These are phyloP conservation scores for Poeciliopsis paucimaculata DNA, from an alignment of 2,797 vertebrate species.

Conservation along the genomic window DNA sequence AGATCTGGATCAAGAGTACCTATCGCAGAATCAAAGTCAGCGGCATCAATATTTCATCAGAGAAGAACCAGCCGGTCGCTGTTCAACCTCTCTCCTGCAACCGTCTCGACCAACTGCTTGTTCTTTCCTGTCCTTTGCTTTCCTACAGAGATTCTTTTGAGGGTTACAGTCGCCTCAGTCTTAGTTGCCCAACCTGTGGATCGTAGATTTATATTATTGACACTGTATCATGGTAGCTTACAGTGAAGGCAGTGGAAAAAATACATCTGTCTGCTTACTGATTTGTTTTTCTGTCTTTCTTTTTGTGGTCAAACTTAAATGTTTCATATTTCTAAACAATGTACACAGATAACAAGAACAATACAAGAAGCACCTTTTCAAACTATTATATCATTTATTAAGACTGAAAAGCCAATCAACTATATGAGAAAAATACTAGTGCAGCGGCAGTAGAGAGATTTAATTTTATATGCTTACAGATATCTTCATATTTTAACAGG, in stretches of 20 bases:
- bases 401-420: neutral
- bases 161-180: neutral
- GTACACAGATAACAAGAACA: neutral
- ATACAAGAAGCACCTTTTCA: neutral
- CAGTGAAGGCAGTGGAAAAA: neutral
- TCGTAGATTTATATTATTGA: neutral
- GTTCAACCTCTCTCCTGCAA: slow-evolving; percentile 25
- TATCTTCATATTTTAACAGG: neutral
- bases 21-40: slow-evolving; percentile 75
- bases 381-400: neutral
- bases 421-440: neutral
- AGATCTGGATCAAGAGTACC: slow-evolving; percentile 76
- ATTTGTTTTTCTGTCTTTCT: neutral
- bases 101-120: slow-evolving; percentile 15
- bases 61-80: slow-evolving; percentile 51
- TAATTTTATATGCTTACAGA: neutral
- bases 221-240: neutral
- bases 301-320: neutral
- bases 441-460: neutral
- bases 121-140: slow-evolving; percentile 24
- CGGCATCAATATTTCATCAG: slow-evolving; percentile 75
- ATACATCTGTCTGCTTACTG: neutral
- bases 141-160: slow-evolving; percentile 2
- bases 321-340: neutral
- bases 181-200: neutral